Evolutionary conservation across 1,140 invertebrate genomes (phyloP).

Genomic region (Wasmannia auropunctata): DNA sequence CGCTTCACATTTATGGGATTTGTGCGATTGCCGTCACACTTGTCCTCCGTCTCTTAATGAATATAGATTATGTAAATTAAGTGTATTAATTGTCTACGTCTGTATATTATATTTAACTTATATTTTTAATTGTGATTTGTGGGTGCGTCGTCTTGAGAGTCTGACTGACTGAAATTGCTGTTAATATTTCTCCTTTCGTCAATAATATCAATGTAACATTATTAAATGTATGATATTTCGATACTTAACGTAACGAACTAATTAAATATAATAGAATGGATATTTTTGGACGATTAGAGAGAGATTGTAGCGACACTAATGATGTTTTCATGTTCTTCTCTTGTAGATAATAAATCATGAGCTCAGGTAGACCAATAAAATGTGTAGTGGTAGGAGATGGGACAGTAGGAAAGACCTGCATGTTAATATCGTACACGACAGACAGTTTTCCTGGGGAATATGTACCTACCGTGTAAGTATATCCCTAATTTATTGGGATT

Average conservation of each 20-base stretch:
- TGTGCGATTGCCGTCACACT: background rate
- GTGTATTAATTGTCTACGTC: background rate
- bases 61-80: background rate
- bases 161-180: background rate
- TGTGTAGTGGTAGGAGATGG: slow-evolving; percentile 97
- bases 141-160: background rate
- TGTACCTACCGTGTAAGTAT: slow-evolving; percentile 96
- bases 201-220: slow-evolving; percentile 30
- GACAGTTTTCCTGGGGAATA: slow-evolving; percentile 99
- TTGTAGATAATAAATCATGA: slow-evolving; percentile 88
- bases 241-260: background rate
- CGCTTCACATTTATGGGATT: background rate
- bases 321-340: slow-evolving; percentile 58
- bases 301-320: slow-evolving; percentile 9
- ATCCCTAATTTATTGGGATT: background rate
- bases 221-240: background rate
- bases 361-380: slow-evolving; percentile 96
- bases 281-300: background rate
- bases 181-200: background rate
- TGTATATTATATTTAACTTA: background rate
- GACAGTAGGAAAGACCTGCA: slow-evolving; percentile 99
- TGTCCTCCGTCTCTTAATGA: background rate
- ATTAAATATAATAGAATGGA: background rate
- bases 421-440: slow-evolving; percentile 99
- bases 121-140: background rate